Percentiles rank a stretch among this genome's conserved stretches.
Evolutionary conservation across 2,888 invertebrate genomes (phyloP).

Genomic region (Chloroclysta siterata): DNA sequence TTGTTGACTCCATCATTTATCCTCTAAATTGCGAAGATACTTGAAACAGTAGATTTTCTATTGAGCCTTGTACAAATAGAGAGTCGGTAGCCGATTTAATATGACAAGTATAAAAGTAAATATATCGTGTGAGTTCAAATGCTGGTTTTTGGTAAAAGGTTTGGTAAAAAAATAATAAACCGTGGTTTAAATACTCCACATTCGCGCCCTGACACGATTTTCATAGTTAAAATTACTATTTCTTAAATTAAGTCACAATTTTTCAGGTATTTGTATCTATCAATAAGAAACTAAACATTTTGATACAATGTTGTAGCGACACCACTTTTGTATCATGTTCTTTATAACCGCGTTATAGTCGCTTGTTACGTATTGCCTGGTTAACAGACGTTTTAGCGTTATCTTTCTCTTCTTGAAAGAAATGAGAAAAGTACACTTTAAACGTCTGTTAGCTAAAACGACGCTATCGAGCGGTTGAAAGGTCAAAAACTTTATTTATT

Average conservation of each 20-base stretch:
- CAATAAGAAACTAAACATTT: conserved; percentile 49
- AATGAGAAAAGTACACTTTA: background rate
- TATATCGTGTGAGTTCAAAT: too few relatives aligned
- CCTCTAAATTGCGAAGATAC: too few relatives aligned
- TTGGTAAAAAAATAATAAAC: too few relatives aligned
- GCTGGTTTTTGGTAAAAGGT: too few relatives aligned
- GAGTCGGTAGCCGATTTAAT: too few relatives aligned
- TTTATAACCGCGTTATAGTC: background rate
- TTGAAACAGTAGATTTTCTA: too few relatives aligned
- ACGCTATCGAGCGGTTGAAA: background rate
- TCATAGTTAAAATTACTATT: conserved; percentile 3
- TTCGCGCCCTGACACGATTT: background rate
- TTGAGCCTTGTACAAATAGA: too few relatives aligned
- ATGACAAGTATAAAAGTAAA: too few relatives aligned
- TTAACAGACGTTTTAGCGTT: background rate
- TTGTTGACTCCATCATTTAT: too few relatives aligned
- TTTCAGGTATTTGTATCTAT: conserved; percentile 39
- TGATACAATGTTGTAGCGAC: conserved; percentile 47
- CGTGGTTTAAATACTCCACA: too few relatives aligned
- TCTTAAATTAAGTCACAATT: conserved; percentile 38
- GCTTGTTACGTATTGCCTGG: too few relatives aligned
- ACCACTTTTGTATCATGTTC: conserved; percentile 19
- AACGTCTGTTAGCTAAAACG: background rate
- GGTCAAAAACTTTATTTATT: conserved; percentile 3
- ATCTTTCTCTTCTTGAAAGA: background rate